Evolutionary conservation across 2,113 vertebrate species (phyloP).

Genomic region (Chinchilla lanigera): DNA sequence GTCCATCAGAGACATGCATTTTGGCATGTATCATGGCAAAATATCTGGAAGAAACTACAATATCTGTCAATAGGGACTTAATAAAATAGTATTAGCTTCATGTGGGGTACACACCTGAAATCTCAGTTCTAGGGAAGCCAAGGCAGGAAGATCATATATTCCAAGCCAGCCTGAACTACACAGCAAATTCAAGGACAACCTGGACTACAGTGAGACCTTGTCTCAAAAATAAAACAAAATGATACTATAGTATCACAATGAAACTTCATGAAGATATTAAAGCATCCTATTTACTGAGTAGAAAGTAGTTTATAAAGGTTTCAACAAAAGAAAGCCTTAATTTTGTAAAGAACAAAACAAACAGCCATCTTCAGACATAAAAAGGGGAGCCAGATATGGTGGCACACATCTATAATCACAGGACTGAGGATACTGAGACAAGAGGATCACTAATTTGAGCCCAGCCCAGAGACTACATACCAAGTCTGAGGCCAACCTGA

Average conservation of each 20-base stretch:
- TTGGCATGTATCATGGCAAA: constrained; percentile 28
- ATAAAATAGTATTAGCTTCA: background rate
- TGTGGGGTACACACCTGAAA: background rate
- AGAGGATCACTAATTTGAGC: background rate
- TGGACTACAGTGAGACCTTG: background rate
- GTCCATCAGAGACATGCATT: background rate
- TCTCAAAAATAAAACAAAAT: background rate
- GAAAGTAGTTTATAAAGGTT: background rate
- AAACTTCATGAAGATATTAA: constrained; percentile 7
- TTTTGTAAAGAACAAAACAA: constrained; percentile 44
- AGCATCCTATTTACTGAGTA: background rate
- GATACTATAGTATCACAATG: background rate
- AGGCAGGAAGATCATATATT: background rate
- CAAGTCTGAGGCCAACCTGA: background rate
- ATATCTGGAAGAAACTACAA: background rate
- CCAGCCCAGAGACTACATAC: background rate
- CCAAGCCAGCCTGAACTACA: background rate
- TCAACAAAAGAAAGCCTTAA: background rate
- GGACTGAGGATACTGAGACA: background rate
- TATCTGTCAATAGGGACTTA: background rate
- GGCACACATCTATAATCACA: background rate
- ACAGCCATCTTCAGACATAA: constrained; percentile 50
- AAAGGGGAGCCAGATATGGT: background rate
- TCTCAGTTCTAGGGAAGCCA: background rate
- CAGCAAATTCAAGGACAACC: background rate